Percentiles rank a stretch among this genome's conserved stretches.
Evolutionary conservation across 92 coral and sea anemone species (phyloP).

Genomic region (Epizoanthus ramosus): DNA sequence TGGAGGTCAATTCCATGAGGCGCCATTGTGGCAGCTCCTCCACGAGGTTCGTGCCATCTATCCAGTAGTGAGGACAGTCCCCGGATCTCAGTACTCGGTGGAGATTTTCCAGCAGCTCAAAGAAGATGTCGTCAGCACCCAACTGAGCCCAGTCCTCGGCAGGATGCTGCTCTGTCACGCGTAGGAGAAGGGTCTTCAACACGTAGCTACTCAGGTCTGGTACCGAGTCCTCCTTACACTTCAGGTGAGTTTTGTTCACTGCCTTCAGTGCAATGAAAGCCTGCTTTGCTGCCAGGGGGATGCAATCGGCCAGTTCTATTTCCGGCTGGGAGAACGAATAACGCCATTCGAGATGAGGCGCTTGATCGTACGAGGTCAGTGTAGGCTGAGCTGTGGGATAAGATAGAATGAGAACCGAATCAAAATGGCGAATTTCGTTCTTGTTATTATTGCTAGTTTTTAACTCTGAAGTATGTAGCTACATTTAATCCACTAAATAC

Average conservation of each 20-base stretch:
- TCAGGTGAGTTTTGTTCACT: conserved; percentile 31
- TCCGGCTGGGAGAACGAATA: conserved; percentile 46
- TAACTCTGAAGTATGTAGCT: too few relatives aligned
- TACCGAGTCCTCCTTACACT: conserved; percentile 9
- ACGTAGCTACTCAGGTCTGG: conserved; percentile 31
- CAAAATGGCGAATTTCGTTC: neutral
- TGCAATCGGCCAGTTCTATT: conserved; percentile 39
- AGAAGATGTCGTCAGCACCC: neutral
- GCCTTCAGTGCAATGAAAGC: conserved; percentile 40
- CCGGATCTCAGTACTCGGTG: conserved; percentile 32
- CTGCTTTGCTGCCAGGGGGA: conserved; percentile 24
- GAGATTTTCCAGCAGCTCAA: conserved; percentile 16
- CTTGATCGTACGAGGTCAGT: conserved; percentile 40
- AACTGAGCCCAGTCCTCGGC: neutral
- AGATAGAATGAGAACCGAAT: neutral
- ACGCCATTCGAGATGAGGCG: conserved; percentile 47
- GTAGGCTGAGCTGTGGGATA: conserved; percentile 28
- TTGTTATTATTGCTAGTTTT: neutral
- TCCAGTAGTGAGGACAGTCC: conserved; percentile 39
- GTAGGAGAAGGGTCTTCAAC: conserved; percentile 30
- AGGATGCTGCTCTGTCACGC: conserved; percentile 1
- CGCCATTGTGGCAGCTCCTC: conserved; percentile 19
- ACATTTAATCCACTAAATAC: too few relatives aligned
- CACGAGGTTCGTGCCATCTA: conserved; percentile 40
- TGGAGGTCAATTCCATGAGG: conserved; percentile 4